Base-by-base conservation (phyloP, 2,888 invertebrate genomes). In the Craniophora ligustri region DNA sequence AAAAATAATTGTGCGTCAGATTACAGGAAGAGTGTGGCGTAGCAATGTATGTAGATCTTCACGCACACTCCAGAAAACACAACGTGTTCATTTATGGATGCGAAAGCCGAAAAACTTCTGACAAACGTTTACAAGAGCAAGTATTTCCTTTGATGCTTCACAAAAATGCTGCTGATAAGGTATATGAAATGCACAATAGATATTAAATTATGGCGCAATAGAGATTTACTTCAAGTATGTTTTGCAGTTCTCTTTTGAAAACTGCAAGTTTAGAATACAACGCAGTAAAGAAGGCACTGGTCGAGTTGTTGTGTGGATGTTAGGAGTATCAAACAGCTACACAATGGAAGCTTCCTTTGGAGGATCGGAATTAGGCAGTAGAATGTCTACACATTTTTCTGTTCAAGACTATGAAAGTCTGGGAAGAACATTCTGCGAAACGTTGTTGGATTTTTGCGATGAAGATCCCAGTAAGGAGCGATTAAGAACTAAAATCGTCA, bases 31-130 rank as follows among this genome's bases (percentile, higher is more conserved):
- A 98, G 92, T 97, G 97, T 86, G 97, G 97, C 18, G 97, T 98
- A 47, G 97, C 97, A 40, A 95, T 98, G 95, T 98, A 97, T 86
- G 97, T 98, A 85, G 98, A 98, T 91, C 95, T 98, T 76, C 98
- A 98, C 87, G 98, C 98, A 26, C 99, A 99, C 92, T 99, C 99
- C 16, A 94, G 98, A 66, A 97, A 97, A 85, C 98, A 98, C 90
- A 99, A 99, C 87, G 96, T 98, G 79, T 99, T 99, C 88, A 96
- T 99, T 81, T 99, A 98, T 85, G 99, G 99, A 72, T 99, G 99
- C 89, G 98, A 98, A 93, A 97, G 96, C 88, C 95, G 97, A 77
- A 95, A 97, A 78, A 95, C 95, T 72, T 94, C 95, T 11, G 97
- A 97, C 41, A 96, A 95, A 83, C 95, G 96, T 78, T 94, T 99